Base-by-base conservation (phyloP, 2,888 invertebrate genomes). In the Dermolepida albohirtum region DNA sequence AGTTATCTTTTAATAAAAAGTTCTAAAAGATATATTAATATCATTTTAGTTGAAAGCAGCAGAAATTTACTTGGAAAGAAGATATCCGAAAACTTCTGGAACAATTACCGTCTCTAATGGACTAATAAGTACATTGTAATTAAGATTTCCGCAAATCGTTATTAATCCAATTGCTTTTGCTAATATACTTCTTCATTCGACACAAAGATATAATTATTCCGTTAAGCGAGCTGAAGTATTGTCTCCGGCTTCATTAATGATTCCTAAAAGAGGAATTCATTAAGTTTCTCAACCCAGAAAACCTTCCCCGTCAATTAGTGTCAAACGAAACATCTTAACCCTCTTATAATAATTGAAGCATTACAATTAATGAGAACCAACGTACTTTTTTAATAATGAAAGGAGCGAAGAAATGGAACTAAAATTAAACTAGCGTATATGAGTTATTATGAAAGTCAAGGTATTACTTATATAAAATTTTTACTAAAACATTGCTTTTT, bases 151-250 rank as follows among this genome's bases (percentile, higher is more conserved):
- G 11, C 17, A 59, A 59, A 44, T 27, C 44, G 14, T 29, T 44
- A 59, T 59, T 59, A 43, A 59, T 59, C 59, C 29, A 59, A 59
- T 59, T 54, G 40, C 54, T 16, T 40, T 54, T 14, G 17, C 54
- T 40, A 54, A 54, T 54, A 54, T 11, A 34, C 34, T 34, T 34
- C 39, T 17, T 54, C 40, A 16, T 40, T 41, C 54, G 54, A 54
- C 54, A 40, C 54, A 16, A 40, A 40, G 54, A 54, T 17, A 40
- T 54, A 54, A 54, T 54, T 54, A 54, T 54, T 16, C 14, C 54
- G 54, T 54, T 54, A 54, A 16, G 54, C 10, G 17, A 40, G 40
- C 40, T 54, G 54, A 54, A 54, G 54, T 54, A 54, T 39, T 54
- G 54, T 54, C 40, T 40, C 39, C 17, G 39, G 17, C 54, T 54